Conservation (phyloP, 2,888 invertebrate genomes). For the Esperia sulphurella region DNA sequence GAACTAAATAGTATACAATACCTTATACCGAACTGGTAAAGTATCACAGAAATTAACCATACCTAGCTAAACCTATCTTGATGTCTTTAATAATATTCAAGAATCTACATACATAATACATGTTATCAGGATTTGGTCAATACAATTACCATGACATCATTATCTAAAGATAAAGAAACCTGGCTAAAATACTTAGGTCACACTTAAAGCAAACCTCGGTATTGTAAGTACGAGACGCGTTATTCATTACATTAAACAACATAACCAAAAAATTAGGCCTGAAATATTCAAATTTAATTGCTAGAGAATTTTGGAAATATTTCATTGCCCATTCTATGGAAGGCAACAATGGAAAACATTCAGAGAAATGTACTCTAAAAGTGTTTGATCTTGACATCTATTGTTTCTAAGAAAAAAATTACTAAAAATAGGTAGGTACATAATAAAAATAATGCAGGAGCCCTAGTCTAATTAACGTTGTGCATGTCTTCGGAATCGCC, state of each 20-base stretch:
- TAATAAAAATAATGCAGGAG: not conserved
- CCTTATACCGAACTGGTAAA: conserved; percentile 75
- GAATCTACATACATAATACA: conserved; percentile 40
- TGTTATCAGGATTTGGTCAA: conserved; percentile 57
- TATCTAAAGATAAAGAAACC: conserved; percentile 7
- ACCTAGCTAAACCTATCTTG: conserved; percentile 69
- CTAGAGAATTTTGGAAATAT: not conserved
- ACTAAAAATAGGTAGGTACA: not conserved
- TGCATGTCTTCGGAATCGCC: conserved; percentile 49
- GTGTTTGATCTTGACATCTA: not conserved
- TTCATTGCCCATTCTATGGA: not conserved
- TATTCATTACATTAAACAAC: conserved; percentile 10
- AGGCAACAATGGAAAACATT: not conserved
- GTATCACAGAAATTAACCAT: conserved; percentile 78
- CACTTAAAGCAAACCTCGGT: conserved; percentile 39
- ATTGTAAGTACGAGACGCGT: conserved; percentile 11
- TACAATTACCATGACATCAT: conserved; percentile 15
- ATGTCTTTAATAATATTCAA: conserved; percentile 53
- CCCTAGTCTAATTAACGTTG: conserved; percentile 10
- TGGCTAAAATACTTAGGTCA: conserved; percentile 33
- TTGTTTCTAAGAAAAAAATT: not conserved
- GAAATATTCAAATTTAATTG: conserved; percentile 11
- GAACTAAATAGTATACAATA: conserved; percentile 54
- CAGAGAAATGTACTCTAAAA: too few relatives aligned
- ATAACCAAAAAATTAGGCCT: conserved; percentile 37